Conservation (phyloP, 2,888 invertebrate genomes). For the Drepana falcataria region DNA sequence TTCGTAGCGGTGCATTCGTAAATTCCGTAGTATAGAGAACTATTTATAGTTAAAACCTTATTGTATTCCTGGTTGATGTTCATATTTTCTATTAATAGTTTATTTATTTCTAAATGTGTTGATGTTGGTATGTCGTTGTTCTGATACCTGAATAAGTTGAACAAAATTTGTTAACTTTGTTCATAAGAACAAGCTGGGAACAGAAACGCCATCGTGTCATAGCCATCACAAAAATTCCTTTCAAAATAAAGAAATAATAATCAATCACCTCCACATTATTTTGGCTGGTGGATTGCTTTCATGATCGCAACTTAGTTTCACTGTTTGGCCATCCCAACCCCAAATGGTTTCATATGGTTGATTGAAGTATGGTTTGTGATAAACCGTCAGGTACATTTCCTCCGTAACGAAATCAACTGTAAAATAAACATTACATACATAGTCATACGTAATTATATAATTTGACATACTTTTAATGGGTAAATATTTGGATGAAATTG, state of each 20-base stretch:
- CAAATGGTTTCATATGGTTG: slow-evolving; percentile 34
- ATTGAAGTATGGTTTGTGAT: slow-evolving; percentile 50
- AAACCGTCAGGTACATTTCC: slow-evolving; percentile 43
- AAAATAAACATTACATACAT: neutral
- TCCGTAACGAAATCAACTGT: slow-evolving; percentile 35
- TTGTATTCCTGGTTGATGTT: slow-evolving; percentile 20
- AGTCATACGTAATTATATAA: no score
- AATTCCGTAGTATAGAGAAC: slow-evolving; percentile 41
- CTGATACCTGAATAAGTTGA: slow-evolving; percentile 27
- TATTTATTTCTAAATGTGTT: slow-evolving; percentile 32
- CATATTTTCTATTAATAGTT: slow-evolving; percentile 22
- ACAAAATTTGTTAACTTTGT: no score
- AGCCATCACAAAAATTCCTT: no score
- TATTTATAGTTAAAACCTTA: slow-evolving; percentile 28
- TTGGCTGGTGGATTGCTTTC: slow-evolving; percentile 49
- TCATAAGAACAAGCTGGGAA: no score
- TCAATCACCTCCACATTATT: slow-evolving; percentile 54
- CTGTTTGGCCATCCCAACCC: slow-evolving; percentile 50
- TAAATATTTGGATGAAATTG: no score
- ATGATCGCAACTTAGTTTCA: slow-evolving; percentile 50
- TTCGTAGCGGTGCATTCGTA: slow-evolving; percentile 54
- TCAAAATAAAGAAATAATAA: neutral
- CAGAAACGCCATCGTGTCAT: no score
- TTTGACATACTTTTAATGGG: no score
- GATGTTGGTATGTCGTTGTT: slow-evolving; percentile 26